Percentiles rank a stretch among this genome's conserved stretches.
phyloP scores from a whole-genome alignment of 1,140 invertebrate genomes.

The Neocloeon triangulifer region DNA sequence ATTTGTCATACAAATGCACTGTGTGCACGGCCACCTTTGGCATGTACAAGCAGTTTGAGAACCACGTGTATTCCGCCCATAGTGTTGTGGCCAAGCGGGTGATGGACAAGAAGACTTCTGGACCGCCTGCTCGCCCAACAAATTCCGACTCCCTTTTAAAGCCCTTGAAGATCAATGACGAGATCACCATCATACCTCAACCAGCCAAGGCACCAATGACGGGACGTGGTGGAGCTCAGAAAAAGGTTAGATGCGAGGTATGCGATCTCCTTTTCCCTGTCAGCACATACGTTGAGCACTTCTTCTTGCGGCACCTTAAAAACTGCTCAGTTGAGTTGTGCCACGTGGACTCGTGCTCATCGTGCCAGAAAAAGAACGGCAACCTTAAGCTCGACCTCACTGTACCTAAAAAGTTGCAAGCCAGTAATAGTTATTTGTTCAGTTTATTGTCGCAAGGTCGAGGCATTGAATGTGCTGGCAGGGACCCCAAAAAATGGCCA shows the following conservation, averaged over 20 bases:
- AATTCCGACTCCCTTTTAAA: slow-evolving; percentile 44
- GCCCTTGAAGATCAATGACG: slow-evolving; percentile 74
- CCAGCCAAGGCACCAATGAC: slow-evolving; percentile 21
- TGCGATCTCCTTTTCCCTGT: neutral
- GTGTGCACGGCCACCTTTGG: slow-evolving; percentile 84
- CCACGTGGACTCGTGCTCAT: slow-evolving; percentile 6
- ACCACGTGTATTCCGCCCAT: slow-evolving; percentile 80
- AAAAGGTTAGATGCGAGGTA: neutral
- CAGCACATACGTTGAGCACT: slow-evolving; percentile 3
- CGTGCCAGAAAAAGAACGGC: slow-evolving; percentile 7
- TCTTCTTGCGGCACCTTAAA: slow-evolving; percentile 4
- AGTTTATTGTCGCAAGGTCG: too few species aligned
- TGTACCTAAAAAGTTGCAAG: too few species aligned
- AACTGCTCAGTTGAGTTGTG: slow-evolving; percentile 7
- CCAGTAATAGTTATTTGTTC: too few species aligned
- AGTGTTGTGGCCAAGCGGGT: slow-evolving; percentile 60
- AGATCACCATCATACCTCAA: slow-evolving; percentile 80
- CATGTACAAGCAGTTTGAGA: slow-evolving; percentile 88
- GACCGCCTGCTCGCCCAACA: slow-evolving; percentile 10
- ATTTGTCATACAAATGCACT: slow-evolving; percentile 83
- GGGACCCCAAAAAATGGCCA: too few species aligned
- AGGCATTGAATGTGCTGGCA: too few species aligned
- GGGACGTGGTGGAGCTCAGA: neutral
- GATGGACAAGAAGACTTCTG: slow-evolving; percentile 44
- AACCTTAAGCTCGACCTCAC: too few species aligned